These are phyloP conservation scores for Melieria omissa DNA, from an alignment of 2,888 invertebrate genomes.

Conservation along the genomic window DNA sequence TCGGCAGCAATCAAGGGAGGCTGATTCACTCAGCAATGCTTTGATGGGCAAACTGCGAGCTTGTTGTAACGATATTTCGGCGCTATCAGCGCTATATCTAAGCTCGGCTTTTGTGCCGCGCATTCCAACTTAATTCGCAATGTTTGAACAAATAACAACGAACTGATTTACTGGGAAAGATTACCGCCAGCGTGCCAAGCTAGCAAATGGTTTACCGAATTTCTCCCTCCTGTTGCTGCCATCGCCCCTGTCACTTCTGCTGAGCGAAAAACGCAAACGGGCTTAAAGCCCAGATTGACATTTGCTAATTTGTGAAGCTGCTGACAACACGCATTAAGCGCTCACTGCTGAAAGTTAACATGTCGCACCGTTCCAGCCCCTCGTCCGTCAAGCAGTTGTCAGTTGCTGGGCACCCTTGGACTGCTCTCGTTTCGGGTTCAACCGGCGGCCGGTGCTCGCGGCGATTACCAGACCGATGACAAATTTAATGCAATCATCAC, in stretches of 20 bases:
- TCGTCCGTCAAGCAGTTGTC: not conserved
- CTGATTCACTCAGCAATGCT: too few relatives aligned
- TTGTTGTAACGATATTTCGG: too few relatives aligned
- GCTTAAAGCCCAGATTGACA: not conserved
- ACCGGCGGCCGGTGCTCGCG: not conserved
- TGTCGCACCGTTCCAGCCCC: not conserved
- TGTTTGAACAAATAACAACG: not conserved
- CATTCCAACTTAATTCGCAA: too few relatives aligned
- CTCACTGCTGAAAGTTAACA: not conserved
- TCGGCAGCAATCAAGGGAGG: too few relatives aligned
- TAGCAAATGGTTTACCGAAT: too few relatives aligned
- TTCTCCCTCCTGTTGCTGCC: too few relatives aligned
- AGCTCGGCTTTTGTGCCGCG: too few relatives aligned
- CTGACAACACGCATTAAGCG: conserved; percentile 13
- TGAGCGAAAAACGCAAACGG: not conserved
- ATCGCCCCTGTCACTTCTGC: not conserved
- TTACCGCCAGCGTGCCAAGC: not conserved
- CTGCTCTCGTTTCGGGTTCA: not conserved
- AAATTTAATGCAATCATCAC: conserved; percentile 48
- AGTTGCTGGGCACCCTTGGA: not conserved
- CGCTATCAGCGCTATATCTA: too few relatives aligned
- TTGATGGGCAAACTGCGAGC: too few relatives aligned
- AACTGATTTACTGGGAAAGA: conserved; percentile 1
- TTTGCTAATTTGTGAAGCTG: conserved; percentile 14
- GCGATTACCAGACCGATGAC: conserved; percentile 45